Evolutionary conservation across 2,113 vertebrate species (phyloP).

Genomic region (Arothron firmamentum): DNA sequence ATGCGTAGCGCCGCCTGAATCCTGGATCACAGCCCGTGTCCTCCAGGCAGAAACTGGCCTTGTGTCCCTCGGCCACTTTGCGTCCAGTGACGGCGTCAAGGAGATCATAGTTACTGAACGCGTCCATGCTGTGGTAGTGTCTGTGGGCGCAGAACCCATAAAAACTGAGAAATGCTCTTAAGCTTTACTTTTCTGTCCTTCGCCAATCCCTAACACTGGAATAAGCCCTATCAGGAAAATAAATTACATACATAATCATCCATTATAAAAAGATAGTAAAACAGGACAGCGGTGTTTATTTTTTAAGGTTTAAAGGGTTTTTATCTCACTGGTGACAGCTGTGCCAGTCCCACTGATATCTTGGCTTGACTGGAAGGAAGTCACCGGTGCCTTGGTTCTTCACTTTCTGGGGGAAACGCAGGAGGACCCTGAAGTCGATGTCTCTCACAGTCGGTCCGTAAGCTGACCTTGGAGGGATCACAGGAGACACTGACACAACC

Average conservation of each 20-base stretch:
- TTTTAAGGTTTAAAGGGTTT: background rate
- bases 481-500: slow-evolving; percentile 17
- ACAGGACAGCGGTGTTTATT: no score
- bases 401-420: slow-evolving; percentile 82
- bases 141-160: slow-evolving; percentile 38
- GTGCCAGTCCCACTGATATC: slow-evolving; percentile 84
- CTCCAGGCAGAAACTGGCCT: slow-evolving; percentile 85
- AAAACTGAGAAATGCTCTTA: background rate
- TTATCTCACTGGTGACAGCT: slow-evolving; percentile 83
- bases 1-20: slow-evolving; percentile 77
- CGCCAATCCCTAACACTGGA: no score
- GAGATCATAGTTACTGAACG: slow-evolving; percentile 84
- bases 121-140: slow-evolving; percentile 86
- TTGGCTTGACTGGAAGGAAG: slow-evolving; percentile 80
- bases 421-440: slow-evolving; percentile 77
- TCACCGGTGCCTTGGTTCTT: slow-evolving; percentile 80
- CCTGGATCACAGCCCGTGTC: slow-evolving; percentile 79
- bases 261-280: no score
- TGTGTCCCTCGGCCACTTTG: slow-evolving; percentile 82
- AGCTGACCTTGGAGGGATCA: slow-evolving; percentile 71
- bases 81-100: slow-evolving; percentile 65
- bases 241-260: no score
- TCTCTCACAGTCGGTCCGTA: slow-evolving; percentile 71
- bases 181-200: background rate
- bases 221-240: no score